Conservation (phyloP, 2,113 vertebrate genomes). For the Cynoglossus semilaevis region DNA sequence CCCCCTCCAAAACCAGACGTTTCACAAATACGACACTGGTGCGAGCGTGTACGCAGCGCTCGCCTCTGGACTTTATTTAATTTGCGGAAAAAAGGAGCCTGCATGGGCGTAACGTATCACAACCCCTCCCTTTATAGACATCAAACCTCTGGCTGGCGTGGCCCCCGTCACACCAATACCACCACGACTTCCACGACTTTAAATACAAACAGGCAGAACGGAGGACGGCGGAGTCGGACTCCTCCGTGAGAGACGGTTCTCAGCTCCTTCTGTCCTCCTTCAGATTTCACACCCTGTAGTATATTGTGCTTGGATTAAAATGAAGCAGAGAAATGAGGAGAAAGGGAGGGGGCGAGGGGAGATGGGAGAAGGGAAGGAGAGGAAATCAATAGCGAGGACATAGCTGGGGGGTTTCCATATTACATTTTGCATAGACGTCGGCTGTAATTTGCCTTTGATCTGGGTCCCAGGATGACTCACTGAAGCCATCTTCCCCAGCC, state of each 20-base stretch:
- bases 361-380: slow-evolving; percentile 46
- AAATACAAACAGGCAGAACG: slow-evolving; percentile 75
- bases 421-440: slow-evolving; percentile 82
- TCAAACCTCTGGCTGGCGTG: slow-evolving; percentile 60
- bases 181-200: slow-evolving; percentile 70
- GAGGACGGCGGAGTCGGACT: slow-evolving; percentile 43
- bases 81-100: slow-evolving; percentile 40
- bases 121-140: slow-evolving; percentile 55
- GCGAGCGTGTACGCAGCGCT: slow-evolving; percentile 36
- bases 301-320: slow-evolving; percentile 74
- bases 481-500: slow-evolving; percentile 76
- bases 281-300: slow-evolving; percentile 70
- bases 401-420: slow-evolving; percentile 79
- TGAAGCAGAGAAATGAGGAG: slow-evolving; percentile 61
- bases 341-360: slow-evolving; percentile 40
- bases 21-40: slow-evolving; percentile 53
- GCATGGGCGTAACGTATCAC: slow-evolving; percentile 45
- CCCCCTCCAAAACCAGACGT: slow-evolving; percentile 52
- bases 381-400: slow-evolving; percentile 78
- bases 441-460: slow-evolving; percentile 83
- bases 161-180: slow-evolving; percentile 52
- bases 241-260: slow-evolving; percentile 46
- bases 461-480: slow-evolving; percentile 79
- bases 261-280: slow-evolving; percentile 50
- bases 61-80: slow-evolving; percentile 52